Evolutionary conservation across 2,888 invertebrate species (phyloP).

Genomic region (Prenolepis imparis): DNA sequence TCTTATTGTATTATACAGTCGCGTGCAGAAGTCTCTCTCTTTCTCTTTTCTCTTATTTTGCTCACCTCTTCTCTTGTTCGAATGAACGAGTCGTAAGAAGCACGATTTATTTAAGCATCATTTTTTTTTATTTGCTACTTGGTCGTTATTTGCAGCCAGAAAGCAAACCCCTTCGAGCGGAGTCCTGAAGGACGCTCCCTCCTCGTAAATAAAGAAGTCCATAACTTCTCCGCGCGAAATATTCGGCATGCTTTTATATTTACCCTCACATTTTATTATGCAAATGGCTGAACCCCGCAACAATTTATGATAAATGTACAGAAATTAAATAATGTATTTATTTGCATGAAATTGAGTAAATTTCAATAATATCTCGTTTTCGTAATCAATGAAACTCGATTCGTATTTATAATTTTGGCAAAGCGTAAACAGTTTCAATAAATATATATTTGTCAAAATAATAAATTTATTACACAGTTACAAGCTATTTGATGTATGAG

Average conservation of each 20-base stretch:
- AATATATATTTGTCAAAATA: neutral
- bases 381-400: neutral
- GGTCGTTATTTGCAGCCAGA: slow-evolving; percentile 52
- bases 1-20: slow-evolving; percentile 69
- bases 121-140: slow-evolving; percentile 63
- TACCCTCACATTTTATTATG: slow-evolving; percentile 22
- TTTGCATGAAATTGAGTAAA: neutral
- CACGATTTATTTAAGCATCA: slow-evolving; percentile 71
- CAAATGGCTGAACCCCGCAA: neutral
- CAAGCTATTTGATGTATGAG: neutral
- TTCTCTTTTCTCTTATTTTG: slow-evolving; percentile 34
- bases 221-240: neutral
- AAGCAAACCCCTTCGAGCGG: slow-evolving; percentile 54
- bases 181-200: slow-evolving; percentile 64
- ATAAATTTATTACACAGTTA: neutral
- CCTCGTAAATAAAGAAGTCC: slow-evolving; percentile 25
- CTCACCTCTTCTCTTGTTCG: slow-evolving; percentile 37
- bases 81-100: slow-evolving; percentile 64
- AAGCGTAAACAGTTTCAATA: neutral
- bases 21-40: slow-evolving; percentile 56
- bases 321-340: neutral
- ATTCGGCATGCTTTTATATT: slow-evolving; percentile 3
- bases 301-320: neutral
- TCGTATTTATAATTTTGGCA: neutral
- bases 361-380: neutral